phyloP scores from a whole-genome alignment of 2,888 invertebrate genomes.

The Drosophila anceps region DNA sequence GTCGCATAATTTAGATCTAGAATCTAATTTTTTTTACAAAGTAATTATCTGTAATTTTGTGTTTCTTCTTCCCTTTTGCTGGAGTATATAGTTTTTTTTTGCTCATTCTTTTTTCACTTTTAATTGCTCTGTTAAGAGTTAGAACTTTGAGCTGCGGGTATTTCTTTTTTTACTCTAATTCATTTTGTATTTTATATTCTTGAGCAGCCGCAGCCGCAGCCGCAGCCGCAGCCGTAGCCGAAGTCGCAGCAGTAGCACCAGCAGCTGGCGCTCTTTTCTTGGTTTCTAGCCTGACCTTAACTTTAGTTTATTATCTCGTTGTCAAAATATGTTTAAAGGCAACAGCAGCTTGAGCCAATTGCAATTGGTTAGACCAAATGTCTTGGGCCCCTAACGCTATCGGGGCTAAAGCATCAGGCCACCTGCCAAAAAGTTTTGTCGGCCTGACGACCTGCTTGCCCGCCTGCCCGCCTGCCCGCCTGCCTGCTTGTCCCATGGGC shows the following conservation, averaged over 20 bases:
- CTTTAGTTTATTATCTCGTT: conserved; percentile 49
- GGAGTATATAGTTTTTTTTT: background rate
- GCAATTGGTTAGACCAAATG: conserved; percentile 45
- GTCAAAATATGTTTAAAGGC: conserved; percentile 45
- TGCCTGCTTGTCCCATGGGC: conserved; percentile 9
- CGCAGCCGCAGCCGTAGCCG: background rate
- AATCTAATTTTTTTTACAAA: conserved; percentile 30
- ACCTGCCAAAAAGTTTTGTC: conserved; percentile 60
- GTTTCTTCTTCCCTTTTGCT: conserved; percentile 3
- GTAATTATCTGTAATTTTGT: conserved; percentile 55
- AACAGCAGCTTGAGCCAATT: conserved; percentile 58
- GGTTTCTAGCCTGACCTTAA: conserved; percentile 50
- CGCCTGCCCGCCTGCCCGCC: background rate
- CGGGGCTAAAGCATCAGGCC: conserved; percentile 69
- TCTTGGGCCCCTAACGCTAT: conserved; percentile 57
- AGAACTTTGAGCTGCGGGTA: conserved; percentile 39
- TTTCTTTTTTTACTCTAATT: background rate
- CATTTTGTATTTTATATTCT: conserved; percentile 12
- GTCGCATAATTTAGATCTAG: conserved; percentile 52
- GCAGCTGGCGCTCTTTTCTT: conserved; percentile 35
- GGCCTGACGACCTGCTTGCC: too few relatives aligned
- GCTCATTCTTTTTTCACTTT: conserved; percentile 19
- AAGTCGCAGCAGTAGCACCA: background rate
- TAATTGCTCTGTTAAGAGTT: conserved; percentile 52
- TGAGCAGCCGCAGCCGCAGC: background rate